Base-by-base conservation (phyloP, 35 echinoderm and acorn worm species). In the Ophioderma brevispina region DNA sequence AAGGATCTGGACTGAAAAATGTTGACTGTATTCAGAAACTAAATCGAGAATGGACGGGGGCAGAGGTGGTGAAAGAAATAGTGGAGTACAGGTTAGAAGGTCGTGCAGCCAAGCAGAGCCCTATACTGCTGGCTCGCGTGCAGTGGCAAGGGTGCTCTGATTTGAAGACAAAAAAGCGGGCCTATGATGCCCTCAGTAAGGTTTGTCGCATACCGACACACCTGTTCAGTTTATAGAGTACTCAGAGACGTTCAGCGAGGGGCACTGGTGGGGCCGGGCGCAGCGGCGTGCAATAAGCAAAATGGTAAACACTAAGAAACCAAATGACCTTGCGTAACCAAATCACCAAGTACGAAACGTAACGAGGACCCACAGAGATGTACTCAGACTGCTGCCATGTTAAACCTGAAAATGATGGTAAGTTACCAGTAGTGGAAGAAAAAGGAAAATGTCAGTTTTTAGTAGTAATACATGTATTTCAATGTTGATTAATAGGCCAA, bases 351-450 rank as follows among this genome's bases (percentile, higher is more conserved):
- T 91, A 89, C 30, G 93, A 76, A 94, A 28, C 88, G 91, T 33
- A 90, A 82, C 36, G 88, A 90, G 97, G 97, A 87, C 91, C 11
- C 97, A 99, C 81, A 85, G 94, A 39, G 97, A 99, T 89, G 75
- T 99, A 40, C 82, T 99, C 32, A 80, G 97, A 43, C 81, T 13
- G 87, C 90, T 79, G n/a, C n/a, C 97, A 99, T 86, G 88, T 95
- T 21, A 99, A 99, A 88, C 96, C 96, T n/a, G 81, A 78, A 15
- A 55, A 85, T 59, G 90, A 94, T 35, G 93, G 92, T 98, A 41
- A 92, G 87, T 86, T 14, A 28, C 13, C 1, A 30, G n/a, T n/a
- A n/a, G n/a, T n/a, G n/a, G n/a, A n/a, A n/a, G n/a, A n/a, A n/a
- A n/a, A n/a, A n/a, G n/a, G n/a, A n/a, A n/a, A n/a, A n/a, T n/a